Conservation (phyloP, 2,113 vertebrate species). For the Cynopterus brachyotis region DNA sequence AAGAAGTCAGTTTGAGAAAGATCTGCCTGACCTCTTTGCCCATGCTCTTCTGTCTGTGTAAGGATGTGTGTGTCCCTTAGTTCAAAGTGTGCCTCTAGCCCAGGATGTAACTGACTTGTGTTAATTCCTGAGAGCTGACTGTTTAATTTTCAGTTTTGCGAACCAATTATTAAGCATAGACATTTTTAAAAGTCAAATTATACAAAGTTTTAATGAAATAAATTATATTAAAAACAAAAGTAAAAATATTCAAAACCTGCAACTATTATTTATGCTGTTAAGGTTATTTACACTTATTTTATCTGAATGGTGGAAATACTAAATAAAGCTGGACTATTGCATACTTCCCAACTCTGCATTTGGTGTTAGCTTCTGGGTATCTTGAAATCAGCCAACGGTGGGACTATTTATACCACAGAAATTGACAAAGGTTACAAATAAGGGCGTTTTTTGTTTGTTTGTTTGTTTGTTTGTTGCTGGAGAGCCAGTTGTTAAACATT, state of each 20-base stretch:
- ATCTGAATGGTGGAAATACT: neutral
- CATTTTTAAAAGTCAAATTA: neutral
- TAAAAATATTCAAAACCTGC: neutral
- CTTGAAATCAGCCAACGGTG: neutral
- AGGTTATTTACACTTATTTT: neutral
- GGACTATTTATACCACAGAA: neutral
- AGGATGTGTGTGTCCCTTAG: neutral
- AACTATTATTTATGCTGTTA: neutral
- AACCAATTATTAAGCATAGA: neutral
- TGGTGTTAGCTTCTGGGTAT: neutral
- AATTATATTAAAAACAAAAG: neutral
- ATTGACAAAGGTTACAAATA: neutral
- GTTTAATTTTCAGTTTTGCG: neutral
- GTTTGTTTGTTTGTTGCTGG: neutral
- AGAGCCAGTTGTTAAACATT: neutral
- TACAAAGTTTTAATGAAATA: neutral
- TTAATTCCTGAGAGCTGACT: neutral
- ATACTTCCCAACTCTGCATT: neutral
- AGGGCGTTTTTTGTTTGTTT: neutral
- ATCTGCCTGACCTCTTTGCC: fast-evolving
- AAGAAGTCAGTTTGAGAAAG: neutral
- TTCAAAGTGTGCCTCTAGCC: neutral
- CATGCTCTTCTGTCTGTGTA: neutral
- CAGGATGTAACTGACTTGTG: neutral
- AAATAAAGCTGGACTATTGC: too few species aligned